These are phyloP conservation scores for Poeciliopsis paucimaculata DNA, from an alignment of 2,797 vertebrate species.

Conservation along the genomic window DNA sequence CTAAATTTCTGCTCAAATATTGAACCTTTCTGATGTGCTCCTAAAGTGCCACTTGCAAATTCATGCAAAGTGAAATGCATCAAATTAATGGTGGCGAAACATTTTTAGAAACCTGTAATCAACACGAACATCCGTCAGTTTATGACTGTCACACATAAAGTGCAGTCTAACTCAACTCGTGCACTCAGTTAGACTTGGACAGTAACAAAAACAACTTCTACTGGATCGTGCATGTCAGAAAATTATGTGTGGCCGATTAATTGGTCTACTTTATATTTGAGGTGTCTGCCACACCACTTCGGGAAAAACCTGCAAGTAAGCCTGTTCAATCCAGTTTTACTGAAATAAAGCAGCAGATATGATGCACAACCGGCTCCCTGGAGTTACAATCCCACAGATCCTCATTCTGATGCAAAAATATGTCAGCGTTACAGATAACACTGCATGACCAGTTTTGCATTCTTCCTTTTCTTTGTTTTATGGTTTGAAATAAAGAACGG, in stretches of 20 bases:
- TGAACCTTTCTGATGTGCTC: slow-evolving; percentile 7
- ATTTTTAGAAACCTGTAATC: neutral
- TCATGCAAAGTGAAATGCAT: neutral
- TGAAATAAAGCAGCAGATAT: neutral
- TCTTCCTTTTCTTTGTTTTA: neutral
- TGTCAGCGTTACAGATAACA: slow-evolving; percentile 6
- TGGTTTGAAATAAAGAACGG: neutral
- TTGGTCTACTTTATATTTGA: neutral
- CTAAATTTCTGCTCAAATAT: slow-evolving; percentile 6
- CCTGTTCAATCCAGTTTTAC: neutral
- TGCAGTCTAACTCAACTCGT: neutral
- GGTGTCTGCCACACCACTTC: no score
- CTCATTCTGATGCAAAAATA: slow-evolving; percentile 22
- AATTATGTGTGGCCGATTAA: neutral
- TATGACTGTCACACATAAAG: neutral
- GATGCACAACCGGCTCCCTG: neutral
- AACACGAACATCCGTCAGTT: neutral
- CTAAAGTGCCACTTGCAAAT: slow-evolving; percentile 10
- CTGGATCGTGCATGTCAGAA: neutral
- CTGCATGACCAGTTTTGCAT: slow-evolving; percentile 1
- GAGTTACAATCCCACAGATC: neutral
- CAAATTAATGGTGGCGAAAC: neutral
- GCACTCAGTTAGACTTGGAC: neutral
- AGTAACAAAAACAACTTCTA: neutral
- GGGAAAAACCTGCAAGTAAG: neutral